Percentiles rank a stretch among this genome's conserved stretches.
Conservation (phyloP, 2,113 vertebrate genomes). For the Crotophaga sulcirostris region DNA sequence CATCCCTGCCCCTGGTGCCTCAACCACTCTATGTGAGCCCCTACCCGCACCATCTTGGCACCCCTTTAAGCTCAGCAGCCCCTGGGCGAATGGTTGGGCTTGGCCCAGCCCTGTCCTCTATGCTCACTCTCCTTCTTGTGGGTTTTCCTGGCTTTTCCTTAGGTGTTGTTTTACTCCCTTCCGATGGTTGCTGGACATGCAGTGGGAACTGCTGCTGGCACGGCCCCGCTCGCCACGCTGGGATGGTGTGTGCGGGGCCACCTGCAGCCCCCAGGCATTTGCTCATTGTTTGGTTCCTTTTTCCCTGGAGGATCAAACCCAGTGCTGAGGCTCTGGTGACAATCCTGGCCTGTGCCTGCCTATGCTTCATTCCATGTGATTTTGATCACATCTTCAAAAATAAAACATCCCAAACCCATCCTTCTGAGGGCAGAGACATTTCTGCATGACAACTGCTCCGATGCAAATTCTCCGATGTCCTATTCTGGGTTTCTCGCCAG, state of each 20-base stretch:
- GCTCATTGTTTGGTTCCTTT: background rate
- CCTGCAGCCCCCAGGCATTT: background rate
- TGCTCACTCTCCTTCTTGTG: background rate
- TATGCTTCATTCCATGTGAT: background rate
- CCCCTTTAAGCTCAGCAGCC: background rate
- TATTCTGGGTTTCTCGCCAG: background rate
- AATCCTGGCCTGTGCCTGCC: background rate
- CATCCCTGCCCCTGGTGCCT: background rate
- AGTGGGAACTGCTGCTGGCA: background rate
- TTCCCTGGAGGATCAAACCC: background rate
- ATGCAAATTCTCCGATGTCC: background rate
- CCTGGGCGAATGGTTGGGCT: background rate
- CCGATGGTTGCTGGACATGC: fast-evolving
- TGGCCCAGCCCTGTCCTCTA: background rate
- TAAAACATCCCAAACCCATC: background rate
- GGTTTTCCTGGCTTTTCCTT: too few relatives aligned
- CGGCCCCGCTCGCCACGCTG: too few relatives aligned
- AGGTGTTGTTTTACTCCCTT: background rate
- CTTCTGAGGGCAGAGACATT: background rate
- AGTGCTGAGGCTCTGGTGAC: background rate
- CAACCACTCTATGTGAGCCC: background rate
- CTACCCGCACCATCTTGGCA: background rate
- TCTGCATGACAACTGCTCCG: background rate
- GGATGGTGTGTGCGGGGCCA: background rate
- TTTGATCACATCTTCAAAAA: slow-evolving; percentile 1